Base-by-base conservation (phyloP, 2,797 vertebrate genomes). In the Catostomus latipinnis region DNA sequence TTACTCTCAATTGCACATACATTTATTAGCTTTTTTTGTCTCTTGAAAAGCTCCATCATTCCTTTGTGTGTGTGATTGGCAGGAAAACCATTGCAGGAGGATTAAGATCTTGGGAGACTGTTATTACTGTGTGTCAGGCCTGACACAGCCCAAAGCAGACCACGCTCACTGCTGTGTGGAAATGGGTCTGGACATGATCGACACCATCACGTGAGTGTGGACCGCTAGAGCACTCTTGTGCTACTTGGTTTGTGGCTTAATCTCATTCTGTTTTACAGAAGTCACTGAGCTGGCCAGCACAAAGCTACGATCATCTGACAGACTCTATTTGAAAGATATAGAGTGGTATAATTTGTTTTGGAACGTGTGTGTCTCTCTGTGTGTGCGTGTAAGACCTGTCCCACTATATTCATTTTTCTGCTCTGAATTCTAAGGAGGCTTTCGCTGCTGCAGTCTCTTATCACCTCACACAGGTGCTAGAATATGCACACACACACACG, bases 121-220 rank as follows among this genome's bases (percentile, higher is more conserved):
- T 92, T 99, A 99, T 91, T 99, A 99, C 90, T 99, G 97, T 9
- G 98, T 99, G 85, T 98, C 97, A 0, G 97, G 98, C 75, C 87
- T 99, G 90, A 99, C 97, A 8, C 97, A 99, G 83, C 98, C 98
- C 81, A 99, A 98, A 92, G 93, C 97, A 0, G 97, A 98, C 90
- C 98, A 99, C 13, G 98, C 98, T 73, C 98, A 99, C 89, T 99
- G 97, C 93, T 99, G 98, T 48, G 98, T 99, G 81, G 98, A 99
- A 92, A 99, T 99, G 98, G 98, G 97, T 70, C 93, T 99, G 76
- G 98, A 99, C 89, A 99, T 99, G 98, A 99, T 99, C 43, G 98
- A 99, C 90, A 99, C 98, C 16, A 99, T 99, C 83, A 98, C 98
- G 98, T 99, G 91, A 97, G 97, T 95, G 49, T 68, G 49, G 43